Base-by-base conservation (phyloP, 2,888 invertebrate genomes). In the Athalia cordata region DNA sequence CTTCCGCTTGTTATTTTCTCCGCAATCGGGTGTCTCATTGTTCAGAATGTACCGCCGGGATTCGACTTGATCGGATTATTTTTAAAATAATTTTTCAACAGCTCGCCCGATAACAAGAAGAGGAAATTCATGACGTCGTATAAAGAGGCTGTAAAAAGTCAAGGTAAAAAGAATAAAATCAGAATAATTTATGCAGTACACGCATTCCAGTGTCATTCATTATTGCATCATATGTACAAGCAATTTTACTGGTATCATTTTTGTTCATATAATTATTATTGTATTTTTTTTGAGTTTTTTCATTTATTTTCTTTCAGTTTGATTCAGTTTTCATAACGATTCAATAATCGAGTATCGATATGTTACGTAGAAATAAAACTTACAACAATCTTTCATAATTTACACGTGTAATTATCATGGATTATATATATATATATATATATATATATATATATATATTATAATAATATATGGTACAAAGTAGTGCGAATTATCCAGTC, bases 311-410 rank as follows among this genome's bases (percentile, higher is more conserved):
- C 43, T 43, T 11, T 43, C 5, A 64, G 11, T 64, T 3, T 11
- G 52, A 68, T 43, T 52, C 52, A 52, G 49, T 29, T 29, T 29
- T 29, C 29, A 29, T 2, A 29, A 29, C 2, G 29, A 29, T 29
- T 29, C 29, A 29, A 29, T 29, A 29, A 29, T 29, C 29, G 29
- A 29, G 29, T 55, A 55, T 55, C 55, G 55, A 55, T 55, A 70
- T 70, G 70, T 70, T 70, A 70, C 43, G 55, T 57, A 13, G 55
- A 70, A 70, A 70, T 70, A 70, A 70, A 70, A 57, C 55, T 9
- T 55, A 70, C 70, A 57, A 57, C 50, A 29, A 70, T 70, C 43
- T 55, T 57, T 49, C 43, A 4, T 11, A 57, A 8, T 9, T 29
- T 70, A 43, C 11, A 55, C 52, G 45, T 55, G 9, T 55, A 11